Conservation (phyloP, 1,140 invertebrate genomes). For the Cardiocondyla obscurior region DNA sequence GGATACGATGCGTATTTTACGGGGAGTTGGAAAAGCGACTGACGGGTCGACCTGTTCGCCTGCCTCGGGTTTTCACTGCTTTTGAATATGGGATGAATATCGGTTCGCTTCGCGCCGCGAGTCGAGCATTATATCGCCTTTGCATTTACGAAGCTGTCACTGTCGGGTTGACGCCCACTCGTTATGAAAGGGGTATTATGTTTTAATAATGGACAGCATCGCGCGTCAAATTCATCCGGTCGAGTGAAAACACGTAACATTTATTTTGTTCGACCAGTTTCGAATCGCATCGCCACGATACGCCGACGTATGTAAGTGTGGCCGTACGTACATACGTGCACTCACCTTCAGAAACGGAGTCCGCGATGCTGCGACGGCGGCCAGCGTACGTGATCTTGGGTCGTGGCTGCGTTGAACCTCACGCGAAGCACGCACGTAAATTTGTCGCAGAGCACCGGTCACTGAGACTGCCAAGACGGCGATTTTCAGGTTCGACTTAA, state of each 20-base stretch:
- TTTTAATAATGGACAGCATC: constrained; percentile 70
- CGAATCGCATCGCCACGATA: constrained; percentile 41
- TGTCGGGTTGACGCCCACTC: constrained; percentile 18
- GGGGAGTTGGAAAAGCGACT: constrained; percentile 59
- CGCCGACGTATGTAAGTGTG: not conserved
- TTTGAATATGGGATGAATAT: constrained; percentile 72
- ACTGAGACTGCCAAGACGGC: too few species aligned
- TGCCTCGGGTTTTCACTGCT: constrained; percentile 63
- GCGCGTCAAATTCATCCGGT: constrained; percentile 70
- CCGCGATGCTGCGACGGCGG: too few species aligned
- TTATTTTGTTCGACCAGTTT: constrained; percentile 65
- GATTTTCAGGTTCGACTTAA: too few species aligned
- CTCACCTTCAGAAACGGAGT: too few species aligned
- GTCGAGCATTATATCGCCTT: constrained; percentile 71
- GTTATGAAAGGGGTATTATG: constrained; percentile 76
- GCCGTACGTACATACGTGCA: too few species aligned
- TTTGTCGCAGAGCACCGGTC: too few species aligned
- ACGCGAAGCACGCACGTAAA: too few species aligned
- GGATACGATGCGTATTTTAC: constrained; percentile 53
- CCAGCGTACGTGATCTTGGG: too few species aligned
- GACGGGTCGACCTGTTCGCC: constrained; percentile 59
- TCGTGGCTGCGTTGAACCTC: too few species aligned
- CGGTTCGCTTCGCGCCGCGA: constrained; percentile 55
- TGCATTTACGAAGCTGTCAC: constrained; percentile 62
- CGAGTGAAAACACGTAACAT: constrained; percentile 60